These are phyloP conservation scores for Mystacides longicornis DNA, from an alignment of 2,888 invertebrate species.

Conservation along the genomic window DNA sequence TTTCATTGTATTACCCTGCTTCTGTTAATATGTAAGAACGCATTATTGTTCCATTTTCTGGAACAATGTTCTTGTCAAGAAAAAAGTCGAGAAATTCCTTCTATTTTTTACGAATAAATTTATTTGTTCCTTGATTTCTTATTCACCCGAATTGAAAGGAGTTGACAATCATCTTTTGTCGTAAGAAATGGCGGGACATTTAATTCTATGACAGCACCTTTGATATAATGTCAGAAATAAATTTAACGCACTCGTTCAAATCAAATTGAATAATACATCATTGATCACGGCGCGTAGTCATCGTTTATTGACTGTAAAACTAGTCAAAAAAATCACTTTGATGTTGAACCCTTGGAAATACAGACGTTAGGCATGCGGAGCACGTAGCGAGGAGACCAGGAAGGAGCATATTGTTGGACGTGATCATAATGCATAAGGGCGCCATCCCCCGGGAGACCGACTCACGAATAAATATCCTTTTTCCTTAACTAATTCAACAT, in stretches of 20 bases:
- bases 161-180: no score
- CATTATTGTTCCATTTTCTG: no score
- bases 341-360: neutral
- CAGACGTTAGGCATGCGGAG: neutral
- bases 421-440: neutral
- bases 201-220: no score
- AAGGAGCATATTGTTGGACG: neutral
- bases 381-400: neutral
- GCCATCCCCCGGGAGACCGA: neutral
- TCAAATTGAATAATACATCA: neutral
- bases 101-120: no score
- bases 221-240: no score
- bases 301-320: constrained; percentile 2
- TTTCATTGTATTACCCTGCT: no score
- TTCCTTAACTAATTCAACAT: neutral
- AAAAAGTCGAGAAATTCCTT: no score
- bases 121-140: no score
- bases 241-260: neutral
- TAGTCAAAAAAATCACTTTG: constrained; percentile 1
- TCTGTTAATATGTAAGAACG: no score
- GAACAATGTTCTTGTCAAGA: no score
- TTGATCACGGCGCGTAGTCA: neutral
- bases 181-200: no score
- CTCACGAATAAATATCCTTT: neutral
- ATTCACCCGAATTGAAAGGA: no score